Conservation (phyloP, 2,797 vertebrate genomes). For the Enteromius afrohamiltoni region DNA sequence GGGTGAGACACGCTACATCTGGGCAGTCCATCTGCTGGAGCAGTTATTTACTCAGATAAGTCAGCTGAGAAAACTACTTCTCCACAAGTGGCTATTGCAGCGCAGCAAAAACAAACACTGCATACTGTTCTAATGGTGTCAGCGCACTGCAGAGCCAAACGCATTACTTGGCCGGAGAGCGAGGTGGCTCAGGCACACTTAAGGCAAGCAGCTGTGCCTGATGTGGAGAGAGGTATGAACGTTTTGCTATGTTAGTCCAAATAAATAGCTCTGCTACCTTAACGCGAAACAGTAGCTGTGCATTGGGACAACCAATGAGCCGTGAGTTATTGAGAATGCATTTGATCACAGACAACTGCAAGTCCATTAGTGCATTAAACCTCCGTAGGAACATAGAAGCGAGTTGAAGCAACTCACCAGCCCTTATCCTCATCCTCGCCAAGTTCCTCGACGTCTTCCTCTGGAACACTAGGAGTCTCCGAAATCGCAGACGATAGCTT, state of each 20-base stretch:
- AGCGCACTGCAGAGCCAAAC: conserved; percentile 49
- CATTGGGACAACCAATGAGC: conserved; percentile 39
- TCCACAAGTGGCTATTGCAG: conserved; percentile 50
- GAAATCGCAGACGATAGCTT: conserved; percentile 92
- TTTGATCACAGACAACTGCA: conserved; percentile 44
- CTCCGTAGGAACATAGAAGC: conserved; percentile 9
- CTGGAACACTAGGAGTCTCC: conserved; percentile 82
- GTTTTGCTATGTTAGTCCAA: conserved; percentile 45
- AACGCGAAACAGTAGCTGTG: conserved; percentile 47
- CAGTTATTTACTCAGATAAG: conserved; percentile 57
- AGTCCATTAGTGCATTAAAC: conserved; percentile 29
- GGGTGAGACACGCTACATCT: conserved; percentile 51
- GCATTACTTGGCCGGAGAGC: conserved; percentile 30
- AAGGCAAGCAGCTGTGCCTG: conserved; percentile 35
- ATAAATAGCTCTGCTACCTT: conserved; percentile 50
- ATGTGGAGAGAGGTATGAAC: conserved; percentile 38
- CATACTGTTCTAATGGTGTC: conserved; percentile 59
- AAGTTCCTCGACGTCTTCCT: conserved; percentile 82
- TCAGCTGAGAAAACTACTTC: conserved; percentile 57
- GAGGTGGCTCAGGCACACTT: conserved; percentile 41
- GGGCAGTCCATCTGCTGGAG: conserved; percentile 49
- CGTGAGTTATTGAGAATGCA: conserved; percentile 35
- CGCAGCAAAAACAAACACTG: conserved; percentile 59
- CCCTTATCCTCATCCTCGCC: conserved; percentile 91
- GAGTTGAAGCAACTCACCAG: conserved; percentile 81